A percentile compares a stretch with the other conserved stretches of the same genome.
phyloP scores from a whole-genome alignment of 23 tunicate genomes.

The Phallusia fumigata region DNA sequence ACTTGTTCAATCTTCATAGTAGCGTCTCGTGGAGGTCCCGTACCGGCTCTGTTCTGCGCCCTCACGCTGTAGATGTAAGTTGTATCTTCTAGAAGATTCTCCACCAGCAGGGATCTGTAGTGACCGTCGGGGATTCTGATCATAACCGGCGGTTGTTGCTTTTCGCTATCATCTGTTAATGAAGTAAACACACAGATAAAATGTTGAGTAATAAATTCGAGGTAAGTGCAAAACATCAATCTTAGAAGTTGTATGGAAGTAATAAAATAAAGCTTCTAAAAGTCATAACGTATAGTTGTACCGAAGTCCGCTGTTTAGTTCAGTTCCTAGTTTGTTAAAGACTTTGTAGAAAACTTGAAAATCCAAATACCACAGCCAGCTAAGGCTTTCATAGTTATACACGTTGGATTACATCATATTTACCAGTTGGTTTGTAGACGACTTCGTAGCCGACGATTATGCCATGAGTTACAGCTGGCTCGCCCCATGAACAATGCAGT shows the following conservation, averaged over 20 bases:
- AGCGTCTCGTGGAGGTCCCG: constrained; percentile 73
- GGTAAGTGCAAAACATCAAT: too few species aligned
- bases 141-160: constrained; percentile 61
- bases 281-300: too few species aligned
- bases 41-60: constrained; percentile 90
- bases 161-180: constrained; percentile 3
- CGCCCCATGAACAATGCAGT: constrained; percentile 97
- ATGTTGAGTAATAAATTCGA: neutral
- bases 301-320: too few species aligned
- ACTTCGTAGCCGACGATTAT: constrained; percentile 94
- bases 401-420: neutral
- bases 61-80: constrained; percentile 82
- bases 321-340: too few species aligned
- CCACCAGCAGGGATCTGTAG: constrained; percentile 94
- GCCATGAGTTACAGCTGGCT: constrained; percentile 92
- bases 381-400: neutral
- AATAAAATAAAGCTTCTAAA: too few species aligned
- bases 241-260: too few species aligned
- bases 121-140: constrained; percentile 93
- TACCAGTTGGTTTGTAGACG: constrained; percentile 81
- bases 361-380: too few species aligned
- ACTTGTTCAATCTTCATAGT: constrained; percentile 97
- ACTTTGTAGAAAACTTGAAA: too few species aligned
- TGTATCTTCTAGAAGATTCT: constrained; percentile 75
- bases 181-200: neutral